Evolutionary conservation across 2,113 vertebrate genomes (phyloP).

Genomic region (Oreotragus oreotragus): DNA sequence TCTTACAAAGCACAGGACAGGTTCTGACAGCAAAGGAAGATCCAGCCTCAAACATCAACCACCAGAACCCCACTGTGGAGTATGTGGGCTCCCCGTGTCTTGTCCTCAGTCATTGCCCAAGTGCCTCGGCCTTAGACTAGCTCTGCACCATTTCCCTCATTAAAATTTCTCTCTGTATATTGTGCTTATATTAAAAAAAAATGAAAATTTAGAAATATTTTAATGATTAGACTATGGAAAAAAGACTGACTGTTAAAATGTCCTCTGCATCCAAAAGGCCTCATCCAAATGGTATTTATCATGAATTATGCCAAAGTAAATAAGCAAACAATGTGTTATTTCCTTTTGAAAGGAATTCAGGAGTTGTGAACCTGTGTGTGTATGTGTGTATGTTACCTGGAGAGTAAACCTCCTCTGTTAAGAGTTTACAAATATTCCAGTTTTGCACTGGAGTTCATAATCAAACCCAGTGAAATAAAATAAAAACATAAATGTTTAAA

Average conservation of each 20-base stretch:
- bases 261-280: neutral
- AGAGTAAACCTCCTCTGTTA: neutral
- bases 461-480: neutral
- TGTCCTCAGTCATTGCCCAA: neutral
- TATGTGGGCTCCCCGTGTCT: rapidly evolving
- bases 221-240: neutral
- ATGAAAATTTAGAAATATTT: neutral
- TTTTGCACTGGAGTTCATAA: neutral
- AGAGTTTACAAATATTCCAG: neutral
- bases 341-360: neutral
- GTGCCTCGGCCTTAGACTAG: rapidly evolving
- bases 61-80: neutral
- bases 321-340: neutral
- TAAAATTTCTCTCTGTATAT: neutral
- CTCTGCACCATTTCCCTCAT: no score
- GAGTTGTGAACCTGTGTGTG: neutral
- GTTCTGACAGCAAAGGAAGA: neutral
- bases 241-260: neutral
- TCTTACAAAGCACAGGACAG: neutral
- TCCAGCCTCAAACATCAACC: neutral
- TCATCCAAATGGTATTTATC: neutral
- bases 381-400: neutral
- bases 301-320: neutral
- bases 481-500: neutral
- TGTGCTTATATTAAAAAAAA: neutral